Evolutionary conservation across 2,113 vertebrate genomes (phyloP), one percentile per base, ranked within the genome.

Genomic region (Pycnonotus jocosus): DNA sequence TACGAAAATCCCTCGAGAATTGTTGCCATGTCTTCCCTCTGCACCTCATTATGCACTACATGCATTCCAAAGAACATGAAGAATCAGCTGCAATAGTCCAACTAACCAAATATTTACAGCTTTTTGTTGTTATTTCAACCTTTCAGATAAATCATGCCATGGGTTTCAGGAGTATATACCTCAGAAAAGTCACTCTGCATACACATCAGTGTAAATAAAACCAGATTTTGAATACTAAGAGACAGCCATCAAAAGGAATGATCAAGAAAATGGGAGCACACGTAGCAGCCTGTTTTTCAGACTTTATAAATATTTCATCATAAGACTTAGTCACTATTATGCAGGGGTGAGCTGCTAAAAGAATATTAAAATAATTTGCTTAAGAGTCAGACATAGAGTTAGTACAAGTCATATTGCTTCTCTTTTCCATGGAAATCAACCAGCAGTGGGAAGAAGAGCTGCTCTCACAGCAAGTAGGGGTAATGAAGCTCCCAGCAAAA

Each of bases 241-340:
- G 33, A 47, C 56, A 81, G 12, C 33, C 74, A 82, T 95, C 71
- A 92, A 88, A 88, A 91, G 88, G n/a, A 82, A 62, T 3, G 51
- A 92, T 90, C 42, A 93, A 89, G 50, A 81, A 84, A 88, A 79
- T 56, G 28, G 64, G 15, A 94, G 38, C 33, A 82, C 31, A 53
- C 35, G 31, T 28, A 91, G 56, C 24, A 84, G 73, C 23, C 80
- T 86, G 65, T 6, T 87, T 91, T 83, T 71, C 86, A 91, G 57
- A 35, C 57, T 92, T 74, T 18, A 81, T 92, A 84, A 66, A 81
- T 93, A 89, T 86, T 94, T 94, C 8, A 71, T 86, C 28, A 76
- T 40, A 93, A 92, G 90, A 14, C 13, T 44, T 64, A 84, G 65
- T 86, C 69, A 40, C 44, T 83, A 33, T 83, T 93, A 64, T 71